These are phyloP conservation scores for Micrasema minimum DNA, from an alignment of 1,140 invertebrate genomes.

Conservation along the genomic window DNA sequence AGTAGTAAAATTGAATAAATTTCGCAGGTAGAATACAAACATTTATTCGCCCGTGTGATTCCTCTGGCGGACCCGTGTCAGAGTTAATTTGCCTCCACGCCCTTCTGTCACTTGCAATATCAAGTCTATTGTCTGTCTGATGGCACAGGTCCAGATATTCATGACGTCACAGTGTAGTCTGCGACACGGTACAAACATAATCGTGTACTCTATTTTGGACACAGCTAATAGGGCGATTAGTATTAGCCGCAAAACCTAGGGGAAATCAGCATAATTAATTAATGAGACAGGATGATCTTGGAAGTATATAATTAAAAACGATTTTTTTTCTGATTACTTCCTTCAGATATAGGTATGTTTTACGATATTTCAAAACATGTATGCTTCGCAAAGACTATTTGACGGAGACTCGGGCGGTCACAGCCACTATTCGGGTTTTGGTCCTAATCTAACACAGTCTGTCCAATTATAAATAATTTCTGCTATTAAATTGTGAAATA, in stretches of 20 bases:
- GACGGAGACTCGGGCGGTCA: too few species aligned
- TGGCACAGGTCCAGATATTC: conserved; percentile 14
- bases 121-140: conserved; percentile 24
- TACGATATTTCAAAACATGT: background rate
- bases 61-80: conserved; percentile 8
- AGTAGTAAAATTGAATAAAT: background rate
- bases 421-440: too few species aligned
- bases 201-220: background rate
- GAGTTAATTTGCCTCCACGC: conserved; percentile 18
- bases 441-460: too few species aligned
- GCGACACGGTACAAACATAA: background rate
- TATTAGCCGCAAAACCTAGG: background rate
- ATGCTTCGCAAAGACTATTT: too few species aligned
- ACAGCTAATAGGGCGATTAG: background rate
- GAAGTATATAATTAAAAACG: too few species aligned
- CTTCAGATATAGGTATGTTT: background rate
- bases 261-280: background rate
- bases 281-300: too few species aligned
- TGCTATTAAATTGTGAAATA: too few species aligned
- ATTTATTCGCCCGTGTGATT: background rate
- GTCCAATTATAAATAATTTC: too few species aligned
- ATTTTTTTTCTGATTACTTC: too few species aligned
- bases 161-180: background rate
- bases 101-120: conserved; percentile 32
- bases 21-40: background rate